Conservation (phyloP, 2,888 invertebrate genomes). For the Heliconius sara region DNA sequence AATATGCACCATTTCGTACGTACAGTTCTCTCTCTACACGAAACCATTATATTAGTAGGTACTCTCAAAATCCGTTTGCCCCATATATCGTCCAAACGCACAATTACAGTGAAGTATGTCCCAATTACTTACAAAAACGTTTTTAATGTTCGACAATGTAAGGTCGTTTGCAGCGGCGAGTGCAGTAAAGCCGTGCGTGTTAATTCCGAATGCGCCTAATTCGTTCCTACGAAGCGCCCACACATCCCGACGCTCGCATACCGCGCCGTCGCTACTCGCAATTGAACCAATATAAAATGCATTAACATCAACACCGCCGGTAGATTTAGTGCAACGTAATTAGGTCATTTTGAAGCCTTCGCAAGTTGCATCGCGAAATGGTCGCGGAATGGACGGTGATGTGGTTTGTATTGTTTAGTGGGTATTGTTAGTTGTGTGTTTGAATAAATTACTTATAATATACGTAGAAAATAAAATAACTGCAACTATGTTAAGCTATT, state of each 20-base stretch:
- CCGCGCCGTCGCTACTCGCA: constrained; percentile 79
- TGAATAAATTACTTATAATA: not conserved
- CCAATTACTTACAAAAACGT: constrained; percentile 14
- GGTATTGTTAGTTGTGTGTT: not conserved
- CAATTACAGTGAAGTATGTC: not conserved
- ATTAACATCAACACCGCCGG: constrained; percentile 77
- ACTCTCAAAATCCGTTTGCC: too few relatives aligned
- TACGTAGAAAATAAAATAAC: not conserved
- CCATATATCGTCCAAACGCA: not conserved
- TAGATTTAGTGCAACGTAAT: constrained; percentile 71
- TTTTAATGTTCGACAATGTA: constrained; percentile 35
- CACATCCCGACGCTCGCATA: constrained; percentile 71
- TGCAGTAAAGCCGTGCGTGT: constrained; percentile 59
- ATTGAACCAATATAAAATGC: constrained; percentile 85
- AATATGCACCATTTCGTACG: not conserved
- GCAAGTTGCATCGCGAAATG: constrained; percentile 36
- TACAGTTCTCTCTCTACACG: not conserved
- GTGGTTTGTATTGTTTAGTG: not conserved
- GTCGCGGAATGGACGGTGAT: not conserved
- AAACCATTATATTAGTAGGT: not conserved
- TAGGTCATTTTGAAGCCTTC: constrained; percentile 68
- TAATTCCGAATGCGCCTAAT: constrained; percentile 73
- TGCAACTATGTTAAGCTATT: not conserved
- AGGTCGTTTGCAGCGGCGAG: constrained; percentile 41
- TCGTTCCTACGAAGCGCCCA: constrained; percentile 81